Evolutionary conservation across 1,140 invertebrate species (phyloP).

Genomic region (Melitaea cinxia): DNA sequence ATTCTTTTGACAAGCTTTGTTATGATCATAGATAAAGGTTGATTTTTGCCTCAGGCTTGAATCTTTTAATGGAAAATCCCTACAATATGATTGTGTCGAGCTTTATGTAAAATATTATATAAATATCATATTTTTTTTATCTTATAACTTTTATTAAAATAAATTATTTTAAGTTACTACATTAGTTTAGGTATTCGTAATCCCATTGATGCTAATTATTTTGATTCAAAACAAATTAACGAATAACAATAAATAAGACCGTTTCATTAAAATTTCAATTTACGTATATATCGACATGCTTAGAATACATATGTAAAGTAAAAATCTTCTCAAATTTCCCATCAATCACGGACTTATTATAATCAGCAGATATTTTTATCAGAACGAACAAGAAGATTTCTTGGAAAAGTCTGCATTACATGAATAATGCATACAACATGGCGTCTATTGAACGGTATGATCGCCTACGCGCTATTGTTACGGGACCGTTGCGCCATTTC

Average conservation of each 20-base stretch:
- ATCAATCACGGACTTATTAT: constrained; percentile 8
- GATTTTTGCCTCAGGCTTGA: neutral
- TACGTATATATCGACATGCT: neutral
- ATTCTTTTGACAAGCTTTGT: constrained; percentile 26
- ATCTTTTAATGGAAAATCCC: neutral
- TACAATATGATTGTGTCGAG: no score
- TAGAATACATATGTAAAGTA: neutral
- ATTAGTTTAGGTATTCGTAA: no score
- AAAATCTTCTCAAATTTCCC: neutral
- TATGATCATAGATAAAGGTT: constrained; percentile 2
- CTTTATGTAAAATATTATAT: no score
- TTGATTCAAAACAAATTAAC: no score
- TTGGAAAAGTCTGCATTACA: constrained; percentile 38
- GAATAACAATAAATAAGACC: no score
- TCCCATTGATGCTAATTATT: no score
- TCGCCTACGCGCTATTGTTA: constrained; percentile 43
- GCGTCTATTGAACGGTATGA: constrained; percentile 45
- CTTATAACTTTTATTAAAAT: no score
- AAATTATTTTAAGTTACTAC: no score
- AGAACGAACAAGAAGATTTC: constrained; percentile 24
- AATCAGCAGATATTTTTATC: constrained; percentile 16
- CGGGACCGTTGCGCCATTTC: constrained; percentile 36
- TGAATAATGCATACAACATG: constrained; percentile 44
- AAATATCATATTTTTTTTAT: no score
- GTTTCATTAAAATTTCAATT: no score